These are phyloP conservation scores for Leptodactylus fuscus DNA, from an alignment of 2,113 vertebrate genomes.

Conservation along the genomic window DNA sequence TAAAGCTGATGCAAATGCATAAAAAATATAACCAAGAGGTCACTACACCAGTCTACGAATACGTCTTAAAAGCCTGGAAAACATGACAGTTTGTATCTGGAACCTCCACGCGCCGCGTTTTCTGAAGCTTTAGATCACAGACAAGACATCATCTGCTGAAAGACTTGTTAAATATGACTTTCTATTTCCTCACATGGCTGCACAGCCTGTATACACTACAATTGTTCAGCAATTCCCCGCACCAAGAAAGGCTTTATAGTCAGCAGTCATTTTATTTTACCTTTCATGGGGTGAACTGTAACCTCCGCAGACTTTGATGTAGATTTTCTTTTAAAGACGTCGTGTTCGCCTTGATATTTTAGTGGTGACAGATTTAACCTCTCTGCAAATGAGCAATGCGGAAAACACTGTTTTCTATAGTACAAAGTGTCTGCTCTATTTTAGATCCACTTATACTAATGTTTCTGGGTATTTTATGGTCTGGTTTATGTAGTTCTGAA, in stretches of 20 bases:
- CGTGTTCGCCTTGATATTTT: slow-evolving; percentile 24
- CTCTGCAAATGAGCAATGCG: slow-evolving; percentile 2
- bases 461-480: not conserved
- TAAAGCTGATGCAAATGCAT: slow-evolving; percentile 46
- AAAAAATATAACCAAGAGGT: slow-evolving; percentile 47
- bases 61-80: slow-evolving; percentile 29
- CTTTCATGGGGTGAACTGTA: slow-evolving; percentile 47
- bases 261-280: slow-evolving; percentile 35
- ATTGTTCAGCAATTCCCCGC: slow-evolving; percentile 42
- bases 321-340: slow-evolving; percentile 13
- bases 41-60: slow-evolving; percentile 42
- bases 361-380: slow-evolving; percentile 34
- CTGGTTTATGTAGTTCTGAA: not conserved
- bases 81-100: slow-evolving; percentile 48
- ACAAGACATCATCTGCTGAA: slow-evolving; percentile 41
- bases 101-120: not conserved
- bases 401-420: slow-evolving; percentile 16
- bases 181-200: slow-evolving; percentile 41
- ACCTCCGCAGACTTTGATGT: slow-evolving; percentile 42
- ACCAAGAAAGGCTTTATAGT: slow-evolving; percentile 3
- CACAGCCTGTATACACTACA: slow-evolving; percentile 27
- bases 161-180: slow-evolving; percentile 48
- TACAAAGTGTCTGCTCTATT: not conserved
- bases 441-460: not conserved
- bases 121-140: slow-evolving; percentile 35